Conservation (phyloP, 2,797 vertebrate species). For the Trichosurus vulpecula region DNA sequence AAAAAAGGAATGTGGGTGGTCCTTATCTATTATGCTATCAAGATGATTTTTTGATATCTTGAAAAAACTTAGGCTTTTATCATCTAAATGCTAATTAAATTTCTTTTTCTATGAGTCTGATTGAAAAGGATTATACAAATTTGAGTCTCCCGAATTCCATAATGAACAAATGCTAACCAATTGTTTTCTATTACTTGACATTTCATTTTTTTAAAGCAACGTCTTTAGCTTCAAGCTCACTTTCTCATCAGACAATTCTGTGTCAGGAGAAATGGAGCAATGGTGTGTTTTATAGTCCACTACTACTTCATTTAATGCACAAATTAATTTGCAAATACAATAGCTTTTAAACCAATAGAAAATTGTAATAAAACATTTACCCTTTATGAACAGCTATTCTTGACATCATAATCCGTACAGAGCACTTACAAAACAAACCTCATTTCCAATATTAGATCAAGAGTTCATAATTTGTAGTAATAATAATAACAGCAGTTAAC, state of each 20-base stretch:
- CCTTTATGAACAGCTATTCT: not conserved
- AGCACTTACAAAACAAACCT: not conserved
- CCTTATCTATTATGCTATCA: not conserved
- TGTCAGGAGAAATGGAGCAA: not conserved
- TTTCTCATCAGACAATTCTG: not conserved
- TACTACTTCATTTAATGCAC: not conserved
- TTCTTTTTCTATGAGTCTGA: slow-evolving; percentile 5
- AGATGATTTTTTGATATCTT: not conserved
- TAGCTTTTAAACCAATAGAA: not conserved
- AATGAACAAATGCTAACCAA: not conserved
- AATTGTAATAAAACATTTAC: not conserved
- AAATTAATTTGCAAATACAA: not conserved
- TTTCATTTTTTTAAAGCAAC: not conserved
- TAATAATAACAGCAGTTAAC: not conserved
- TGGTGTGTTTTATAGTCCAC: not conserved
- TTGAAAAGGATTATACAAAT: not conserved
- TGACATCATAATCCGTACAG: not conserved
- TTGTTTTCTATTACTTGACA: not conserved
- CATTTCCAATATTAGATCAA: not conserved
- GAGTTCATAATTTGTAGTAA: not conserved
- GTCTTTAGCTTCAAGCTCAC: not conserved
- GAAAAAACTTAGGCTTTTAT: slow-evolving; percentile 1
- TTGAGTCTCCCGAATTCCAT: not conserved
- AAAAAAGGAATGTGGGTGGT: not conserved
- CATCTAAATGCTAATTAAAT: slow-evolving; percentile 1